Evolutionary conservation across 2,888 invertebrate genomes (phyloP).

Genomic region (Zhuqinia jingwanae): DNA sequence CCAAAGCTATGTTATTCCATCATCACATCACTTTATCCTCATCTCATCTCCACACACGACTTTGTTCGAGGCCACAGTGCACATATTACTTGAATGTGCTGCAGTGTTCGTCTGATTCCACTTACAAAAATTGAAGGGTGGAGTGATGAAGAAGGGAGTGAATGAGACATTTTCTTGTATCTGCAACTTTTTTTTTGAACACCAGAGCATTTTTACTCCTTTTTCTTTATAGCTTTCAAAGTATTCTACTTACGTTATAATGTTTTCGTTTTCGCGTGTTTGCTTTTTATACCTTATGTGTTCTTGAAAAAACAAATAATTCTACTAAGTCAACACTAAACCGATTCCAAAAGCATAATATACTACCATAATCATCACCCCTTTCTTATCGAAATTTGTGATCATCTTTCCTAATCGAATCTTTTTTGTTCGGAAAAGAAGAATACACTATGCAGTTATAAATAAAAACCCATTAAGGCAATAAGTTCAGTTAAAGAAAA

Average conservation of each 20-base stretch:
- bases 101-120: neutral
- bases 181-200: neutral
- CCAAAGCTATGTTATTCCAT: neutral
- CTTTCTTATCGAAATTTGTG: slow-evolving; percentile 1
- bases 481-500: neutral
- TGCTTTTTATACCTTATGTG: neutral
- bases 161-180: slow-evolving; percentile 48
- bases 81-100: neutral
- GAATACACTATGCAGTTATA: neutral
- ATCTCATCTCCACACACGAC: neutral
- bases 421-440: neutral
- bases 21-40: neutral
- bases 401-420: slow-evolving; percentile 18
- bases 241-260: slow-evolving; percentile 43
- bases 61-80: neutral
- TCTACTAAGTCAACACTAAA: neutral
- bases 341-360: neutral
- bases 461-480: slow-evolving; percentile 14
- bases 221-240: neutral
- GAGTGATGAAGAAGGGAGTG: slow-evolving; percentile 15
- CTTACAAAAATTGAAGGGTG: slow-evolving; percentile 65
- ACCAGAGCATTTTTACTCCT: neutral
- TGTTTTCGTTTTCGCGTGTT: neutral
- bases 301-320: too few species aligned
- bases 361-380: slow-evolving; percentile 3